phyloP scores from a whole-genome alignment of 2,888 invertebrate species.

The Apeira syringaria region DNA sequence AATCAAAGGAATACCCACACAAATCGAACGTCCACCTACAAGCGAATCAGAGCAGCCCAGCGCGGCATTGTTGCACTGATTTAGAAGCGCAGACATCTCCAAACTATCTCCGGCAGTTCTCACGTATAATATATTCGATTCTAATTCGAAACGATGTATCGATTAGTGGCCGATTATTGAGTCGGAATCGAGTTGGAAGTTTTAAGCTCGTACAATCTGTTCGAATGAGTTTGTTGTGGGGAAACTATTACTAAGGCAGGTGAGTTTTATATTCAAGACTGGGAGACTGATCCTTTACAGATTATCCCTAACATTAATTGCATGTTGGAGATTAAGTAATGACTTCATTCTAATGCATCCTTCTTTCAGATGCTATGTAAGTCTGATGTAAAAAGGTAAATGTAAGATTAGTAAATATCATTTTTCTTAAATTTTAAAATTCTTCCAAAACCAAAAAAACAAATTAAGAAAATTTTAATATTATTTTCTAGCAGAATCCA shows the following conservation, averaged over 20 bases:
- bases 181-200: conserved; percentile 27
- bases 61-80: conserved; percentile 75
- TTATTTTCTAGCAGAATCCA: too few relatives aligned
- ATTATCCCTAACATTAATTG: too few relatives aligned
- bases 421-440: too few relatives aligned
- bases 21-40: conserved; percentile 52
- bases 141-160: conserved; percentile 75
- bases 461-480: too few relatives aligned
- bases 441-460: too few relatives aligned
- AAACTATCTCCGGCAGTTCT: conserved; percentile 71
- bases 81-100: conserved; percentile 77
- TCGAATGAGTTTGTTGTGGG: conserved; percentile 9
- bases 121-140: conserved; percentile 81
- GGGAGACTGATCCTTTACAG: too few relatives aligned
- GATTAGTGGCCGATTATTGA: conserved; percentile 51
- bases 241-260: conserved; percentile 1
- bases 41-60: conserved; percentile 72
- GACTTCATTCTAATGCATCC: too few relatives aligned
- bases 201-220: conserved; percentile 12
- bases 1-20: conserved; percentile 45
- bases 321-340: too few relatives aligned
- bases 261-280: too few relatives aligned
- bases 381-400: too few relatives aligned
- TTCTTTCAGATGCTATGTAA: too few relatives aligned
- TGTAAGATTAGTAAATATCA: too few relatives aligned